Conservation (phyloP, 2,888 invertebrate species). For the Anorthoa munda region DNA sequence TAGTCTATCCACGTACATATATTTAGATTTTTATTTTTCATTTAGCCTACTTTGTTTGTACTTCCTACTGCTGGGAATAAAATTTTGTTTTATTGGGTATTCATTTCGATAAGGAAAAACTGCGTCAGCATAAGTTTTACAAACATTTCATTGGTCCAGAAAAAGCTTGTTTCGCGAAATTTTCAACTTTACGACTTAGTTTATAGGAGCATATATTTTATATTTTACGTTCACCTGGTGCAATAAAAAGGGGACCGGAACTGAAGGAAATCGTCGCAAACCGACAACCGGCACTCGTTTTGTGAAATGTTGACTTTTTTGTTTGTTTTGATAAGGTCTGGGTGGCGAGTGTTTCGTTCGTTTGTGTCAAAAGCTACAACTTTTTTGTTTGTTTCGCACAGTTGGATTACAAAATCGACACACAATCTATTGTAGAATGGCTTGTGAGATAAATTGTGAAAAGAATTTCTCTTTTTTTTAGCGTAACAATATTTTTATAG, state of each 20-base stretch:
- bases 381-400: slow-evolving; percentile 23
- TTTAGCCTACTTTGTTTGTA: too few relatives aligned
- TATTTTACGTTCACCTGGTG: slow-evolving; percentile 76
- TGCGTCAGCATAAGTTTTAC: slow-evolving; percentile 20
- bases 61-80: too few relatives aligned
- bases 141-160: slow-evolving; percentile 63
- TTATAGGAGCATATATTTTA: slow-evolving; percentile 82
- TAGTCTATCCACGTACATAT: neutral
- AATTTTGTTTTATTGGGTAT: neutral
- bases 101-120: slow-evolving; percentile 3
- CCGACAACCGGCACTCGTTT: slow-evolving; percentile 61
- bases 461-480: neutral
- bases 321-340: slow-evolving; percentile 55
- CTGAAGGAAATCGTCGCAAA: slow-evolving; percentile 63
- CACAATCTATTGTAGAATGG: slow-evolving; percentile 5
- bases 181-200: slow-evolving; percentile 79
- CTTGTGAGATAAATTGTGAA: neutral
- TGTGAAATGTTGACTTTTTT: slow-evolving; percentile 60
- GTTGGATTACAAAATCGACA: slow-evolving; percentile 18
- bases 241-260: slow-evolving; percentile 64
- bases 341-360: slow-evolving; percentile 24
- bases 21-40: too few relatives aligned
- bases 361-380: slow-evolving; percentile 36
- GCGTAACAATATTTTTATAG: too few relatives aligned
- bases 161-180: slow-evolving; percentile 76